Conservation (phyloP, 2,888 invertebrate genomes). For the Lycaena phlaeas region DNA sequence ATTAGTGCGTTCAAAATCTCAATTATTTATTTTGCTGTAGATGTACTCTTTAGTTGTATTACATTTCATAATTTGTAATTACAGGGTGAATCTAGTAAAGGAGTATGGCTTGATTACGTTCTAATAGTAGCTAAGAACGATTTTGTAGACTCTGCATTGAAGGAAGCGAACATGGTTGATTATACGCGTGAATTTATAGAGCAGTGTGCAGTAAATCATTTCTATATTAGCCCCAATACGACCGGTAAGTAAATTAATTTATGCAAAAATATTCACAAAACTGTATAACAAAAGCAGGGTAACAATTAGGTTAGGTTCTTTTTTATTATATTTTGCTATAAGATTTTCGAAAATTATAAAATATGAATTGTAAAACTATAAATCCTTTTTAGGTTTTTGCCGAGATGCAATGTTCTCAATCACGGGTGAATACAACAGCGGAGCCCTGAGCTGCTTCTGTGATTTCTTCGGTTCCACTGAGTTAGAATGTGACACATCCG, state of each 20-base stretch:
- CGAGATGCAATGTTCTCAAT: constrained; percentile 92
- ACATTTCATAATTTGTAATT: constrained; percentile 14
- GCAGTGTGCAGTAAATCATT: constrained; percentile 90
- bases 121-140: constrained; percentile 84
- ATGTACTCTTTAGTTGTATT: too few species aligned
- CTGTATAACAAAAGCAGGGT: too few species aligned
- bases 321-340: too few species aligned
- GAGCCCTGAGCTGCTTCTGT: constrained; percentile 91
- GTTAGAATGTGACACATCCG: constrained; percentile 87
- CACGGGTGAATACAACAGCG: constrained; percentile 95
- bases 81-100: constrained; percentile 74
- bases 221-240: constrained; percentile 78
- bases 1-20: too few species aligned
- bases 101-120: constrained; percentile 90
- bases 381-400: constrained; percentile 83
- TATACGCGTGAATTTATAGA: constrained; percentile 91
- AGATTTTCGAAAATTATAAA: neutral
- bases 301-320: too few species aligned
- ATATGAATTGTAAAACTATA: constrained; percentile 20
- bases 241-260: constrained; percentile 47
- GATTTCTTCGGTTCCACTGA: constrained; percentile 87
- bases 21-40: too few species aligned
- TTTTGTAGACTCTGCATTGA: constrained; percentile 79
- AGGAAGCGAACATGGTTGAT: constrained; percentile 84
- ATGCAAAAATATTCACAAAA: too few species aligned